Base-by-base conservation (phyloP, 2,113 vertebrate species). In the Bombycilla garrulus region DNA sequence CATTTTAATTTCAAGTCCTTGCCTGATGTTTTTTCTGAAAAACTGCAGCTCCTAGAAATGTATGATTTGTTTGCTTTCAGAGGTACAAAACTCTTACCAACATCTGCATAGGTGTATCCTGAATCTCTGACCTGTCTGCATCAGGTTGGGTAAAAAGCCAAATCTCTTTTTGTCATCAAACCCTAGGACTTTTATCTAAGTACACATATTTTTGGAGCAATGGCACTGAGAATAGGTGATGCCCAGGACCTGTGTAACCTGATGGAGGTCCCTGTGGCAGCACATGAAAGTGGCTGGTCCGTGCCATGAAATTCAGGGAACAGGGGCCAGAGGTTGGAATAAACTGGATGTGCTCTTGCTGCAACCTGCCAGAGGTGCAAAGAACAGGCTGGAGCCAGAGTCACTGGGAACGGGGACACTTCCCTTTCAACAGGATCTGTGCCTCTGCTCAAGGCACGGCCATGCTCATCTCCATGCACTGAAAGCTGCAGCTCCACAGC, bases 401-500 rank as follows among this genome's bases (percentile, higher is more conserved):
- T 15, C 45, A 4, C 29, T 77, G 76, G 35, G 38, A 54, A 70
- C n/a, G 18, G 42, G 33, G 38, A 35, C 11, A 9, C 18, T 61
- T 33, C 13, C 6, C 24, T 85, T 51, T 56, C 11, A 51, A 12
- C 0, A 8, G 36, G 18, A 5, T 42, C 28, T 67, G 47, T 29
- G 11, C 69, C 35, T 58, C 24, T 15, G 17, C 35, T 11, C 25
- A 5, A 23, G 56, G 51, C 45, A 4, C 23, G 73, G 36, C 35
- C 19, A 1, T 0, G 2, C 5, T 12, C 5, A 2, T 26, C 53
- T 42, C 22, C 6, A 0, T 0, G 0, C 38, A 3, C 58, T 11
- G 51, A 38, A 81, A 62, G 19, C 73, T 86, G 62, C 70, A 72
- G 42, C 33, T 66, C 70, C 58, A 18, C 62, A 65, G 17, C 10